Percentiles rank a stretch among this genome's conserved stretches.
These are phyloP conservation scores for Mesocricetus auratus DNA, from an alignment of 2,113 vertebrate genomes.

Conservation along the genomic window DNA sequence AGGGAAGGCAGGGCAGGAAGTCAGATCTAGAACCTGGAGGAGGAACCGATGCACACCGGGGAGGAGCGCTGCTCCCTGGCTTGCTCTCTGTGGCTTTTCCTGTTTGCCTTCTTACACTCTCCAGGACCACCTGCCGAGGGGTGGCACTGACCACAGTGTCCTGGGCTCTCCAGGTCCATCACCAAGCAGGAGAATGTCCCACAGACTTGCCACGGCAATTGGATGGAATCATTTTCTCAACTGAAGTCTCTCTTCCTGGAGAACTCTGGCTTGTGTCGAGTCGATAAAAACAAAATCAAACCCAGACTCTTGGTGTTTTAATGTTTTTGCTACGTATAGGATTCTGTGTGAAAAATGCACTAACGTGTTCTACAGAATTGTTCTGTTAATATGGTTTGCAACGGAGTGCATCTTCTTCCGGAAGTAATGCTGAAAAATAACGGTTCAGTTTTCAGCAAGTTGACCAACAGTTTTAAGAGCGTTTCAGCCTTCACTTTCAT, in stretches of 20 bases:
- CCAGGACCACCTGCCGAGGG: neutral
- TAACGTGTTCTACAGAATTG: neutral
- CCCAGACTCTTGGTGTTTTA: neutral
- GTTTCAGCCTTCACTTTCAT: conserved; percentile 17
- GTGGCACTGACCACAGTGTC: neutral
- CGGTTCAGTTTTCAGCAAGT: neutral
- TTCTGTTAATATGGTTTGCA: neutral
- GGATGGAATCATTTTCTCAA: neutral
- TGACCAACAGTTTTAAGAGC: neutral
- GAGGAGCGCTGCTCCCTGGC: neutral
- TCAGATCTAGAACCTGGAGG: neutral
- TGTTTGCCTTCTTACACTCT: neutral
- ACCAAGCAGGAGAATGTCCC: neutral
- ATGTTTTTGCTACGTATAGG: neutral
- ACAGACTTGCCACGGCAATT: neutral
- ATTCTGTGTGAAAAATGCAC: neutral
- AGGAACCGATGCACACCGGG: neutral
- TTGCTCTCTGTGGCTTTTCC: neutral
- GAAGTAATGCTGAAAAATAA: conserved; percentile 9
- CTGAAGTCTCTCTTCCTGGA: neutral
- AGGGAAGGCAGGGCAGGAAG: neutral
- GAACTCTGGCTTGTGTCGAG: neutral
- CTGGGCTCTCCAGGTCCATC: neutral
- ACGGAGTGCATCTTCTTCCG: neutral
- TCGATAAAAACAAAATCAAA: neutral